These are phyloP conservation scores for Acanthornis magna DNA, from an alignment of 2,797 vertebrate species.

Conservation along the genomic window DNA sequence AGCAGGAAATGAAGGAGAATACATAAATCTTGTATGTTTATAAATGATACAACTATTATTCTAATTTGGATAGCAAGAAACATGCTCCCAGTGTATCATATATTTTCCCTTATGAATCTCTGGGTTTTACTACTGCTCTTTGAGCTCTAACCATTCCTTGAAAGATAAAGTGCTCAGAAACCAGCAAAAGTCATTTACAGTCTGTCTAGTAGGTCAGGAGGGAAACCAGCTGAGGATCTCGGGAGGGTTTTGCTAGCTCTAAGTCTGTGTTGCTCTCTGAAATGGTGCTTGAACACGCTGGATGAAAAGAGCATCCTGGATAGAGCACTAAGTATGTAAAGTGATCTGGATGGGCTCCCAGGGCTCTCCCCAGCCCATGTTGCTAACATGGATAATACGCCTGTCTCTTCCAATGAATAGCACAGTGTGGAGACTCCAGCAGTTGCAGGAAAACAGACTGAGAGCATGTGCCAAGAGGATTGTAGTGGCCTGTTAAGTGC, in stretches of 20 bases:
- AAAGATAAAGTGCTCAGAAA: not conserved
- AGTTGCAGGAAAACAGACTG: not conserved
- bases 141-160: not conserved
- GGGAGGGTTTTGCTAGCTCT: not conserved
- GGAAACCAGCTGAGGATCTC: not conserved
- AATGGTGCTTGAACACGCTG: not conserved
- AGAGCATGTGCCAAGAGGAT: not conserved
- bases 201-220: not conserved
- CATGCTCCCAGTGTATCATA: not conserved
- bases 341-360: not conserved
- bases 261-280: not conserved
- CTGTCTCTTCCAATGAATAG: not conserved
- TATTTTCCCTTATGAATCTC: not conserved
- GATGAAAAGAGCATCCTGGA: not conserved
- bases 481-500: slow-evolving; percentile 1
- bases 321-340: not conserved
- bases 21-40: not conserved
- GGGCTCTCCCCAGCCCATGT: not conserved
- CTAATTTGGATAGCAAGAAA: not conserved
- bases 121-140: not conserved
- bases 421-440: not conserved
- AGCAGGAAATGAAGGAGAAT: not conserved
- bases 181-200: not conserved
- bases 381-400: not conserved
- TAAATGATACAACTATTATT: not conserved